Conservation (phyloP, 2,888 invertebrate species). For the Drosophila gaucha region DNA sequence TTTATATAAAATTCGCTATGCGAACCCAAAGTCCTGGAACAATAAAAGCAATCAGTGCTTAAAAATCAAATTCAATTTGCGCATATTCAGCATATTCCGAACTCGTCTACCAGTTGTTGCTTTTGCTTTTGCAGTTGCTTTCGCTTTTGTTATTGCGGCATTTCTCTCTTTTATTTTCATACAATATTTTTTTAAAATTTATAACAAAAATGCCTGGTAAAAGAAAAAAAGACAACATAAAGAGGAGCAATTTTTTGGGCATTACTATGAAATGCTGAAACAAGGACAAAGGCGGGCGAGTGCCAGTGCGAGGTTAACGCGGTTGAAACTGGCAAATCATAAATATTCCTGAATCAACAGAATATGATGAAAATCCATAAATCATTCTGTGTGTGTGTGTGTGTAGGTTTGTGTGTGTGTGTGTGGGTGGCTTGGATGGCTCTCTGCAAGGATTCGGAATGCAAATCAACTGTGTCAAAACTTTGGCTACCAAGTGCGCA, state of each 20-base stretch:
- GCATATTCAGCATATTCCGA: slow-evolving; percentile 75
- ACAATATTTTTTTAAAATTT: slow-evolving; percentile 59
- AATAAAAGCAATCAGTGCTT: slow-evolving; percentile 79
- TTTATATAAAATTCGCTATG: slow-evolving; percentile 60
- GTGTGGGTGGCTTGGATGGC: slow-evolving; percentile 14
- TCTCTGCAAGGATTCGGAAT: slow-evolving; percentile 72
- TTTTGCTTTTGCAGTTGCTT: slow-evolving; percentile 32
- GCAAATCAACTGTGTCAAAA: slow-evolving; percentile 81
- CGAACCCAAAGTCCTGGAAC: slow-evolving; percentile 46
- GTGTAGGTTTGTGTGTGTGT: slow-evolving; percentile 7
- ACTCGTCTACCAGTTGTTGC: slow-evolving; percentile 17
- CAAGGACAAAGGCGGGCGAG: slow-evolving; percentile 27
- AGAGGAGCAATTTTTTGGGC: slow-evolving; percentile 3
- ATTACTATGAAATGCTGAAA: slow-evolving; percentile 28
- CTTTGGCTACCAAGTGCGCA: slow-evolving; percentile 72
- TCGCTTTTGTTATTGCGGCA: slow-evolving; percentile 37
- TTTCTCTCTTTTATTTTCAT: slow-evolving; percentile 44
- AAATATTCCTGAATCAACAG: slow-evolving; percentile 83
- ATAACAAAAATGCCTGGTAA: slow-evolving; percentile 52
- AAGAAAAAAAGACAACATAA: slow-evolving; percentile 5
- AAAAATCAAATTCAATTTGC: slow-evolving; percentile 79
- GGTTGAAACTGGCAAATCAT: slow-evolving; percentile 69
- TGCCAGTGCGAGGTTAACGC: slow-evolving; percentile 46
- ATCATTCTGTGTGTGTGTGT: slow-evolving; percentile 66
- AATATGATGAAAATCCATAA: slow-evolving; percentile 83